phyloP scores from a whole-genome alignment of 1,140 invertebrate species.

The Micrasema minimum region DNA sequence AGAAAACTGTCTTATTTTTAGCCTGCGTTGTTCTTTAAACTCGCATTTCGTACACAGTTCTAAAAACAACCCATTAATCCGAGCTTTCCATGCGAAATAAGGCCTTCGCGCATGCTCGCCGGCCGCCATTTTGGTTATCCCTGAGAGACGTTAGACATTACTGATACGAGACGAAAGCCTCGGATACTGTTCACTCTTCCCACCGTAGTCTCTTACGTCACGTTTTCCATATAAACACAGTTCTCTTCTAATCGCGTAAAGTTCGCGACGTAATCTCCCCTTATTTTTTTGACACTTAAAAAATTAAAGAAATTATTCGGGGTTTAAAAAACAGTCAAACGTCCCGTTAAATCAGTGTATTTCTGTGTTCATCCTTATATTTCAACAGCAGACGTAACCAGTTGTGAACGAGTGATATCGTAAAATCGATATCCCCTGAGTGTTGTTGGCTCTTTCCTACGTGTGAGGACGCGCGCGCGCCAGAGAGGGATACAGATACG shows the following conservation, averaged over 20 bases:
- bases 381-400: conserved; percentile 24
- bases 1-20: too few relatives aligned
- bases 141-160: conserved; percentile 29
- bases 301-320: too few relatives aligned
- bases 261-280: too few relatives aligned
- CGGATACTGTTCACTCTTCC: conserved; percentile 19
- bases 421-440: conserved; percentile 42
- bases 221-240: background rate
- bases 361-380: too few relatives aligned
- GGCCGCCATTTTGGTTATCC: conserved; percentile 42
- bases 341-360: too few relatives aligned
- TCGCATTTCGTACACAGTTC: too few relatives aligned
- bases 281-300: too few relatives aligned
- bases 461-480: conserved; percentile 27
- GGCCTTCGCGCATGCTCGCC: conserved; percentile 24
- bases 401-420: conserved; percentile 22
- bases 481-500: conserved; percentile 27
- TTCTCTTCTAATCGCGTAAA: too few relatives aligned
- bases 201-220: background rate
- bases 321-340: too few relatives aligned
- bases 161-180: conserved; percentile 32
- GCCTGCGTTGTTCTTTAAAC: too few relatives aligned
- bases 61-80: too few relatives aligned
- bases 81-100: too few relatives aligned
- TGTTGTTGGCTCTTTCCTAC: conserved; percentile 30